phyloP scores from a whole-genome alignment of 2,797 vertebrate species.

The Microctenopoma steveboyesi region DNA sequence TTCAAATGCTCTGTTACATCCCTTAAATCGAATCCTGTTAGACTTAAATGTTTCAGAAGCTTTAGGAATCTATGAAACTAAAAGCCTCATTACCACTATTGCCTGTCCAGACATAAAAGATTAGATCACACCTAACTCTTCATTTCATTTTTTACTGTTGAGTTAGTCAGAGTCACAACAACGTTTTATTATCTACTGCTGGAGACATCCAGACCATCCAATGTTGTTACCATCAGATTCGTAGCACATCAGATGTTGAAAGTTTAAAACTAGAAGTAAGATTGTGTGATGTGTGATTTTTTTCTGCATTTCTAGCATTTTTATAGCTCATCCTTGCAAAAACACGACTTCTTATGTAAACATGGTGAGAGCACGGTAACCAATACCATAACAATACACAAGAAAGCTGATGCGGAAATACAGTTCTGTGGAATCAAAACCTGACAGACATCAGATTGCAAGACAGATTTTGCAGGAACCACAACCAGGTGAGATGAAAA shows the following conservation, averaged over 20 bases:
- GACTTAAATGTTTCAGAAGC: not conserved
- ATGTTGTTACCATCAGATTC: not conserved
- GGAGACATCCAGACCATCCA: not conserved
- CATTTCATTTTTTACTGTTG: not conserved
- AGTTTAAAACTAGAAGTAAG: not conserved
- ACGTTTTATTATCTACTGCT: not conserved
- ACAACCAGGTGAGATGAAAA: constrained; percentile 1
- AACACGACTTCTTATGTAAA: not conserved
- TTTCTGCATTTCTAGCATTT: not conserved
- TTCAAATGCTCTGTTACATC: not conserved
- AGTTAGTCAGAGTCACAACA: constrained; percentile 26
- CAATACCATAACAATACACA: not conserved
- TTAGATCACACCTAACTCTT: not conserved
- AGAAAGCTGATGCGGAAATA: not conserved
- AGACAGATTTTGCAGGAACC: constrained; percentile 23
- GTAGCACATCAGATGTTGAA: not conserved
- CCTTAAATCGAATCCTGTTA: not conserved
- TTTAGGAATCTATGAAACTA: not conserved
- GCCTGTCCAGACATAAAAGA: constrained; percentile 6
- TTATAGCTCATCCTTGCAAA: not conserved
- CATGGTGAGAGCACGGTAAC: not conserved
- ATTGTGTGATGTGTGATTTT: not conserved
- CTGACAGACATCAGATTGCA: not conserved
- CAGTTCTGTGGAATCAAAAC: constrained; percentile 36
- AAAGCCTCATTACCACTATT: not conserved